These are phyloP conservation scores for fruit fly (Drosophila melanogaster) DNA, from an alignment of 1,140 invertebrate genomes.

Conservation along the genomic window Release_6_plus_ISO1_MT NT_037436.4:4071501-4072000, in stretches of 20 bases:
- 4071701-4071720: conserved; percentile 41
- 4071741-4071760: not conserved
- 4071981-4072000: not conserved
- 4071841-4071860: conserved; percentile 15
- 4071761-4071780: conserved; percentile 13
- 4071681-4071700: conserved; percentile 43
- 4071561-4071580: conserved; percentile 15
- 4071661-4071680: conserved; percentile 13
- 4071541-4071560: conserved; percentile 34
- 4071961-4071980: not conserved
- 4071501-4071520: conserved; percentile 45
- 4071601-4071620: conserved; percentile 60
- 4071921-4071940: conserved; percentile 18
- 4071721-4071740: conserved; percentile 2
- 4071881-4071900: conserved; percentile 16
- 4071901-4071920: conserved; percentile 61
- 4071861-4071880: not conserved
- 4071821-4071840: conserved; percentile 48
- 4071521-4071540: conserved; percentile 53
- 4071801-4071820: conserved; percentile 75
- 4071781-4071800: conserved; percentile 68
- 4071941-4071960: not conserved
- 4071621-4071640: conserved; percentile 51
- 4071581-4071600: conserved; percentile 34
- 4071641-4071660: conserved; percentile 15